phyloP scores from a whole-genome alignment of 2,888 invertebrate genomes.

The Caenorhabditis becei region DNA sequence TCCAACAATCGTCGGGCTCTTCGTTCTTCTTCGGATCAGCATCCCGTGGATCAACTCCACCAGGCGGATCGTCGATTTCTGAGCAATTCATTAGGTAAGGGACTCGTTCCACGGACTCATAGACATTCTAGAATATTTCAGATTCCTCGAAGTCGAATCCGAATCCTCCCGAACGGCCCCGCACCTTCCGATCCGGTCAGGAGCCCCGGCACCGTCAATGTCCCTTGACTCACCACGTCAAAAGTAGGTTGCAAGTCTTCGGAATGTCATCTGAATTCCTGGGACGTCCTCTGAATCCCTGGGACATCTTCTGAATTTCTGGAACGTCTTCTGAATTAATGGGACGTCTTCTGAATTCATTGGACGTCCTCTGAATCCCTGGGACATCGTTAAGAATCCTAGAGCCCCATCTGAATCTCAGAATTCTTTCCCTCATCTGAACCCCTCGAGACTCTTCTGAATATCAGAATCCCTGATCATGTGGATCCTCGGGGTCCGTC shows the following conservation, averaged over 20 bases:
- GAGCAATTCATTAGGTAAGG: conserved; percentile 58
- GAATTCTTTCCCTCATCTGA: too few relatives aligned
- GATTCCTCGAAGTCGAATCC: conserved; percentile 86
- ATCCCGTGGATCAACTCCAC: conserved; percentile 2
- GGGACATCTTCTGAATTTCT: background rate
- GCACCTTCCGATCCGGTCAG: conserved; percentile 63
- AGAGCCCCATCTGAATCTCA: too few relatives aligned
- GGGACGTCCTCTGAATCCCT: too few relatives aligned
- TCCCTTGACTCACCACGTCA: conserved; percentile 34
- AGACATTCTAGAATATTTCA: conserved; percentile 10
- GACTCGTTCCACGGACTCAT: background rate
- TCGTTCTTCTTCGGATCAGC: conserved; percentile 50
- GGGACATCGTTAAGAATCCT: background rate
- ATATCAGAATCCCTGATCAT: too few relatives aligned
- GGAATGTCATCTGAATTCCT: background rate
- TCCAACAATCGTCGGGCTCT: conserved; percentile 9
- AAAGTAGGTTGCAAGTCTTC: conserved; percentile 10
- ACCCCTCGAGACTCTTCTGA: too few relatives aligned
- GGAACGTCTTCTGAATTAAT: too few relatives aligned
- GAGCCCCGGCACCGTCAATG: conserved; percentile 28
- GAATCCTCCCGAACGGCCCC: conserved; percentile 70
- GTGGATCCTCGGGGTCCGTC: too few relatives aligned
- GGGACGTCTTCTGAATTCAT: background rate
- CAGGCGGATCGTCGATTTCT: conserved; percentile 33
- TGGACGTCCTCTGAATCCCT: too few relatives aligned